Evolutionary conservation across 1,140 invertebrate species (phyloP).

Genomic region (Aphelinus certus): DNA sequence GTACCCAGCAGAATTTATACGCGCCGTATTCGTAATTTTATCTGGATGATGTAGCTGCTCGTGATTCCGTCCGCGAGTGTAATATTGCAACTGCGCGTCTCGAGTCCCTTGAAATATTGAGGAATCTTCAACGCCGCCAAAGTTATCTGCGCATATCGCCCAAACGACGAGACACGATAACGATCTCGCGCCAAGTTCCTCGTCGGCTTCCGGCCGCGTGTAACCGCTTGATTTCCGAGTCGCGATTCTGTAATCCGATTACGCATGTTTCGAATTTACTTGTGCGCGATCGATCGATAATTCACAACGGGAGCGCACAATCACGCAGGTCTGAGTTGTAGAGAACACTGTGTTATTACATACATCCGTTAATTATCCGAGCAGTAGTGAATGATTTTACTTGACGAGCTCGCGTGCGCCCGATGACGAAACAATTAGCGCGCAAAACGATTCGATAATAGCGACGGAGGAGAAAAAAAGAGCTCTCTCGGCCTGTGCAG

Average conservation of each 20-base stretch:
- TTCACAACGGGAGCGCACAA: background rate
- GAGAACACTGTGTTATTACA: constrained; percentile 5
- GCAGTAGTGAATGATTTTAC: background rate
- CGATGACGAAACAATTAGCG: constrained; percentile 15
- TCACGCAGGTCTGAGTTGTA: background rate
- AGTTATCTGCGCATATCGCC: no score
- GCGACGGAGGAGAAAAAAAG: background rate
- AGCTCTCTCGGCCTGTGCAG: background rate
- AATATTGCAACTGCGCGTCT: no score
- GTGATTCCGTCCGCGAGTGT: no score
- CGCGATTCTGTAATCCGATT: background rate
- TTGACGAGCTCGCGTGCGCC: background rate
- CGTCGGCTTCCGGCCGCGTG: no score
- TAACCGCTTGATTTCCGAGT: no score
- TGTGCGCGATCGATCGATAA: constrained; percentile 6
- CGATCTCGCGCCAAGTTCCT: no score
- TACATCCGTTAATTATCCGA: constrained; percentile 18
- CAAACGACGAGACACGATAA: no score
- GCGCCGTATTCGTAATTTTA: no score
- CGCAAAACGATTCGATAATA: background rate
- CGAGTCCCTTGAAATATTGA: no score
- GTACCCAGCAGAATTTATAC: no score
- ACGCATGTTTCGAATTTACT: constrained; percentile 5
- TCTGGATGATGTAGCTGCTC: no score
- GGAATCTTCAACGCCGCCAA: no score